Evolutionary conservation across 2,113 vertebrate genomes (phyloP).

Genomic region (Mixornis gularis): DNA sequence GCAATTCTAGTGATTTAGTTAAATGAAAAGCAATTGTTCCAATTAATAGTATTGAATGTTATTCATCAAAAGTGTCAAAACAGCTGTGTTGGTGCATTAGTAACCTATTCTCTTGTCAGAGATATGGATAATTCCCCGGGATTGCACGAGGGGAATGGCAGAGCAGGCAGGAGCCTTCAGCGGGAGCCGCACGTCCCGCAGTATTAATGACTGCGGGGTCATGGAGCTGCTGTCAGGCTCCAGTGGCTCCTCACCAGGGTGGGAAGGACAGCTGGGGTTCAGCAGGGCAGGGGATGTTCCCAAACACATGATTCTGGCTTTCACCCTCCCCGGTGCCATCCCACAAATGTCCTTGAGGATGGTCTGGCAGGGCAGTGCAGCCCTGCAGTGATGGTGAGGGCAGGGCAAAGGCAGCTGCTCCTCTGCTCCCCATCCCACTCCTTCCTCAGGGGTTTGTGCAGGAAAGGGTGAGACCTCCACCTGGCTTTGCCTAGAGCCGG

Average conservation of each 20-base stretch:
- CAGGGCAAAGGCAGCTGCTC: accelerated
- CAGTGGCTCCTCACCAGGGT: accelerated
- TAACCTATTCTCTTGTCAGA: constrained; percentile 81
- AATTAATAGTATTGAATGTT: constrained; percentile 93
- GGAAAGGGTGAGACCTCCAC: background rate
- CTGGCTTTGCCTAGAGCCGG: background rate
- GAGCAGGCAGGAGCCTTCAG: background rate
- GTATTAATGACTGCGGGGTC: background rate
- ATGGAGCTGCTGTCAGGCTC: background rate
- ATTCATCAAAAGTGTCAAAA: constrained; percentile 87
- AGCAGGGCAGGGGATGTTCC: background rate
- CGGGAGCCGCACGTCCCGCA: background rate
- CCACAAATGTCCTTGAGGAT: accelerated
- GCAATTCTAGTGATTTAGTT: constrained; percentile 84
- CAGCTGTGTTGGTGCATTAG: constrained; percentile 81
- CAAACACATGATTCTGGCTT: accelerated
- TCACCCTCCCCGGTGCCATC: background rate
- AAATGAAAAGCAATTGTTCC: constrained; percentile 90
- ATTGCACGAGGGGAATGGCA: constrained; percentile 48
- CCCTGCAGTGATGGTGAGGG: accelerated
- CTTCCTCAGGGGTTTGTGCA: accelerated
- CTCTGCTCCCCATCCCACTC: background rate
- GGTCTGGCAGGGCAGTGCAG: background rate
- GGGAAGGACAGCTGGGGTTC: background rate
- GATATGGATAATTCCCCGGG: constrained; percentile 72